Conservation (phyloP, 2,113 vertebrate species). For the Oncorhynchus masou region DNA sequence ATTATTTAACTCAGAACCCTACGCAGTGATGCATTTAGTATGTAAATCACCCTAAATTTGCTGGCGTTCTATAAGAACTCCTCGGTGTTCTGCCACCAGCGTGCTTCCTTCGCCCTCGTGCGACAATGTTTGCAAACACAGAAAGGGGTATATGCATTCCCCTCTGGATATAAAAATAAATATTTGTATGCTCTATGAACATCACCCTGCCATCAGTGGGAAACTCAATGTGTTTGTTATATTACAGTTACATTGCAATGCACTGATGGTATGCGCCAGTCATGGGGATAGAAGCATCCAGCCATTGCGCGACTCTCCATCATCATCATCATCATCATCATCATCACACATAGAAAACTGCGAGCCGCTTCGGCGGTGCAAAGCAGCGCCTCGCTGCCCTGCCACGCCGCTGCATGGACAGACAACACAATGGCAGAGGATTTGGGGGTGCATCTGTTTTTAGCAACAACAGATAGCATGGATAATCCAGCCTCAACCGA, state of each 20-base stretch:
- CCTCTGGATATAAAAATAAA: conserved; percentile 24
- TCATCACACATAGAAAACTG: conserved; percentile 16
- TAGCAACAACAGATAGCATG: conserved; percentile 63
- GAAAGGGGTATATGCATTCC: neutral
- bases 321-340: conserved; percentile 17
- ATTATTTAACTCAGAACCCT: too few species aligned
- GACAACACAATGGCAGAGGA: conserved; percentile 61
- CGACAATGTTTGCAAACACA: too few species aligned
- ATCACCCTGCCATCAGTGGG: conserved; percentile 19
- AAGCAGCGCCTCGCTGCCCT: conserved; percentile 7
- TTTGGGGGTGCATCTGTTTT: conserved; percentile 54
- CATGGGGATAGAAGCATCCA: conserved; percentile 28
- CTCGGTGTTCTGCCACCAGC: too few species aligned
- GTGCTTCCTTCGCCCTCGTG: too few species aligned
- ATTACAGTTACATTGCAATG: conserved; percentile 19
- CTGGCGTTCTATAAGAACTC: too few species aligned
- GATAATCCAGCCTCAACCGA: conserved; percentile 50
- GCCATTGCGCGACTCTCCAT: conserved; percentile 19
- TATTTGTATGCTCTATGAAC: conserved; percentile 10
- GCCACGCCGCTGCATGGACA: conserved; percentile 31
- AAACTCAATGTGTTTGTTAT: conserved; percentile 16
- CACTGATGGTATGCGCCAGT: conserved; percentile 38
- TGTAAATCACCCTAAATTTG: too few species aligned
- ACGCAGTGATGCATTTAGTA: too few species aligned
- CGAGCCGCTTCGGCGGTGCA: conserved; percentile 12